Evolutionary conservation across 2,888 invertebrate species (phyloP), one percentile per base, ranked within the genome.

Genomic region (Dicyrtomina minuta): DNA sequence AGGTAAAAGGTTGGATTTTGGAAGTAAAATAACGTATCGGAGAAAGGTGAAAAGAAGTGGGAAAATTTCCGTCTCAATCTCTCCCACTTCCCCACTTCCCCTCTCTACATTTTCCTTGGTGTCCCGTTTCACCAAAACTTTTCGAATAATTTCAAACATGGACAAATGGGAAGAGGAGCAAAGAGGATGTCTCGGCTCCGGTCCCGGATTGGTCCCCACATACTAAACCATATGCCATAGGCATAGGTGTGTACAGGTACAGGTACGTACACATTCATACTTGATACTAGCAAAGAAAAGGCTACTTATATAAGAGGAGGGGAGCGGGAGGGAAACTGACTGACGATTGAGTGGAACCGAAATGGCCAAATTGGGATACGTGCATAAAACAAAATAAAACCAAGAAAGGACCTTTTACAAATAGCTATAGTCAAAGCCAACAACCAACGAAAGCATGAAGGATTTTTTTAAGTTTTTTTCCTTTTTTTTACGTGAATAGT

Each of bases 81-180:
- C 55, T 66, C 44, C 41, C 58, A 49, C 59, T 59, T 46, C 26
- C 44, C 41, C 58, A 49, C 59, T 59, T 46, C 26, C 33, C 46
- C 41, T 41, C 53, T 65, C 53, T 33, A 20, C 41, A 43, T 22
- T 46, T 51, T 66, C 66, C 59, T 66, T 49, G 17, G 56, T 66
- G 60, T 61, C 64, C 61, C 61, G 33, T 56, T 66, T 53, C 33
- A 39, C 44, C 26, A 49, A 65, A 70, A 70, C 66, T 70, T 70
- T 70, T 70, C 70, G 58, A 70, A 70, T 70, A 70, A 70, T 70
- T 70, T 70, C 53, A 33, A 70, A 70, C 56, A 65, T 70, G 55
- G 62, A 62, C 58, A 56, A 58, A 67, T 59, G 64, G 58, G 59
- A 46, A 17, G 27, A 49, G 64, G 64, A 26, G 64, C 49, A n/a